A percentile compares a stretch with the other conserved stretches of the same genome.
phyloP scores from a whole-genome alignment of 1,140 invertebrate species.

The Helicoverpa armigera region DNA sequence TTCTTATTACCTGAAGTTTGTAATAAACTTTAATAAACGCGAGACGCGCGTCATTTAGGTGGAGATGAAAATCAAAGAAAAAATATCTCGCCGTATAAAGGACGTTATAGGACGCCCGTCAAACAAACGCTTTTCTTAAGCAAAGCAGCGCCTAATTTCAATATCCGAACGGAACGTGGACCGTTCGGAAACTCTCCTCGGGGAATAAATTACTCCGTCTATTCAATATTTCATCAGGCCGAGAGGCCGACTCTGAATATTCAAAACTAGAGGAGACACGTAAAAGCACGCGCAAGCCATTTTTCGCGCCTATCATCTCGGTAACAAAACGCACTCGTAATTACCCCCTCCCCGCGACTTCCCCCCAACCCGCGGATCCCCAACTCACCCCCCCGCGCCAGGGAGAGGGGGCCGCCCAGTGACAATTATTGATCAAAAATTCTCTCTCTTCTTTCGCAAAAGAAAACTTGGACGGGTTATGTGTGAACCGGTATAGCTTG shows the following conservation, averaged over 20 bases:
- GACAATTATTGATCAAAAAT: slow-evolving; percentile 87
- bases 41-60: slow-evolving; percentile 43
- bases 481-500: slow-evolving; percentile 80
- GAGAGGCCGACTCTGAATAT: slow-evolving; percentile 83
- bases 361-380: slow-evolving; percentile 56
- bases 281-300: slow-evolving; percentile 85
- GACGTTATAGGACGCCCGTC: slow-evolving; percentile 66
- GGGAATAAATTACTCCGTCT: slow-evolving; percentile 84
- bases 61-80: slow-evolving; percentile 48
- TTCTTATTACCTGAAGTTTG: slow-evolving; percentile 43
- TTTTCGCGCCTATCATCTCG: slow-evolving; percentile 86
- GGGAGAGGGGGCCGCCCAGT: slow-evolving; percentile 79
- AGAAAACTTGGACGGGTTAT: slow-evolving; percentile 87
- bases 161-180: slow-evolving; percentile 81
- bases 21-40: slow-evolving; percentile 50
- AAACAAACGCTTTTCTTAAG: slow-evolving; percentile 83
- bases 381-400: slow-evolving; percentile 55
- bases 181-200: slow-evolving; percentile 80
- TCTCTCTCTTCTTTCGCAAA: slow-evolving; percentile 86
- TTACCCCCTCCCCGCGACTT: slow-evolving; percentile 72
- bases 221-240: slow-evolving; percentile 85
- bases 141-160: slow-evolving; percentile 84
- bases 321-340: slow-evolving; percentile 86
- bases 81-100: slow-evolving; percentile 59
- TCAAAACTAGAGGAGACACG: slow-evolving; percentile 84